Percentiles rank a stretch among this genome's conserved stretches.
Conservation (phyloP, 2,797 vertebrate species). For the Tenualosa ilisha region DNA sequence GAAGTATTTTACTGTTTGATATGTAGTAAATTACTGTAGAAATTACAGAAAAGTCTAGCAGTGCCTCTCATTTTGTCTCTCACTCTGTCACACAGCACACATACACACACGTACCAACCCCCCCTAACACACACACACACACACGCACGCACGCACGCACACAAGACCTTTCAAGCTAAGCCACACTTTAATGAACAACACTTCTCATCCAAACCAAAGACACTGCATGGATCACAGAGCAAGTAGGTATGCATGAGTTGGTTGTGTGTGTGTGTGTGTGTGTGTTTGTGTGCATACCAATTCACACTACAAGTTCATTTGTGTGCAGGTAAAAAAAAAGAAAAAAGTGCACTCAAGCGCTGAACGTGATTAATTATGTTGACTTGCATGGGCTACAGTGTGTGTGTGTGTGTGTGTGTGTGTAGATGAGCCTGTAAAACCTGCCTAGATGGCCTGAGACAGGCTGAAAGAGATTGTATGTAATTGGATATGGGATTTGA, state of each 20-base stretch:
- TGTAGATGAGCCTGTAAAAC: neutral
- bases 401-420: neutral
- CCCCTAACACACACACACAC: neutral
- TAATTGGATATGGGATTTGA: neutral
- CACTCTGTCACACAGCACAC: too few species aligned
- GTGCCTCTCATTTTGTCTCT: too few species aligned
- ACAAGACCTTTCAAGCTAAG: neutral
- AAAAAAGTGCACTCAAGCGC: neutral
- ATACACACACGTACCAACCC: too few species aligned
- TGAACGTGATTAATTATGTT: neutral
- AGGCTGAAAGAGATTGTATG: neutral
- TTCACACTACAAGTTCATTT: neutral
- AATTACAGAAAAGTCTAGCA: too few species aligned
- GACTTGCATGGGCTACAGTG: neutral
- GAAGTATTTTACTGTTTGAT: too few species aligned
- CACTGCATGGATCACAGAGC: slow-evolving; percentile 3
- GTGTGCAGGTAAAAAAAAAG: neutral
- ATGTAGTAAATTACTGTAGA: too few species aligned
- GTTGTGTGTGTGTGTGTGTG: neutral
- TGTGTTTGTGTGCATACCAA: neutral
- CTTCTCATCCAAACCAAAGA: neutral
- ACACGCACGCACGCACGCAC: neutral
- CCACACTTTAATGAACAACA: neutral
- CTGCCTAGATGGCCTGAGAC: too few species aligned
- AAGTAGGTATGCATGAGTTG: neutral